Conservation (phyloP, 2,888 invertebrate genomes). For the Euclidia mi region DNA sequence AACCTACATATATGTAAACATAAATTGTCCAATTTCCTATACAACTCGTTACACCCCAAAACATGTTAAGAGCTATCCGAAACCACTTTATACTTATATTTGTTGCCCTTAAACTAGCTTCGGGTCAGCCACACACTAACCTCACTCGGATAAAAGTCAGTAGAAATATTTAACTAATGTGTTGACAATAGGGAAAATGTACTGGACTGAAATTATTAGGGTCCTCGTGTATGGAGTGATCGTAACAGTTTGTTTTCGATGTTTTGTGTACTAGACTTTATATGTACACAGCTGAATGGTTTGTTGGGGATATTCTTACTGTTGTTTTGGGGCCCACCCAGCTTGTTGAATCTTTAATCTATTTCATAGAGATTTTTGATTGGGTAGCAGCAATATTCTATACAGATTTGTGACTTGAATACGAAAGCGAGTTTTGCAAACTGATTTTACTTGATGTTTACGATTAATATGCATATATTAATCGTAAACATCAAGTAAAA, state of each 20-base stretch:
- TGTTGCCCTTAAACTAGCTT: slow-evolving; percentile 21
- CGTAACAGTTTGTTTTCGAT: slow-evolving; percentile 29
- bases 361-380: too few species aligned
- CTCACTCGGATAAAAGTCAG: slow-evolving; percentile 40
- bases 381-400: too few species aligned
- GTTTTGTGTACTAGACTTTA: slow-evolving; percentile 1
- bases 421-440: too few species aligned
- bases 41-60: slow-evolving; percentile 8
- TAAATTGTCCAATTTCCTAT: neutral
- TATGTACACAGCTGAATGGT: neutral
- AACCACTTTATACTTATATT: slow-evolving; percentile 14
- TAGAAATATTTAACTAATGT: slow-evolving; percentile 51
- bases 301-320: too few species aligned
- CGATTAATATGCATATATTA: too few species aligned
- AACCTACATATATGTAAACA: slow-evolving; percentile 1
- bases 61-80: slow-evolving; percentile 9
- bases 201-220: slow-evolving; percentile 42
- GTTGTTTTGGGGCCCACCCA: too few species aligned
- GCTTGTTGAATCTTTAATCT: too few species aligned
- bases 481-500: too few species aligned
- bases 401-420: too few species aligned
- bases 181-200: slow-evolving; percentile 42
- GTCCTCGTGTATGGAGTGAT: slow-evolving; percentile 18
- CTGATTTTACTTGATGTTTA: too few species aligned
- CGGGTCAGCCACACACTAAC: slow-evolving; percentile 29